Percentiles rank a stretch among this genome's conserved stretches.
Evolutionary conservation across 2,113 vertebrate genomes (phyloP).

Genomic region (Prietella phreatophila): DNA sequence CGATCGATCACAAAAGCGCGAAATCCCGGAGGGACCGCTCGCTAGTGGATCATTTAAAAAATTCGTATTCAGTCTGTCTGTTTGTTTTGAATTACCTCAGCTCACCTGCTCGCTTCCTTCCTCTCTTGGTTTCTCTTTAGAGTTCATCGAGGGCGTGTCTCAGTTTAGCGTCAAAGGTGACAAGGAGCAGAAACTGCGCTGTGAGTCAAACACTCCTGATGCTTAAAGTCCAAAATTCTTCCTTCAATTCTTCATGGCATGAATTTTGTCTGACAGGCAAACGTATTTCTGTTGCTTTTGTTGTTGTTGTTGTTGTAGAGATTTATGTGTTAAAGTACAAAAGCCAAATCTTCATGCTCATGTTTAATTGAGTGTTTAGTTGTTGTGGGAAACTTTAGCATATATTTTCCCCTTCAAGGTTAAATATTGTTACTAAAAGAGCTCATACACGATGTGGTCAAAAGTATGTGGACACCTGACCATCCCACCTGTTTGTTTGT

Average conservation of each 20-base stretch:
- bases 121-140: slow-evolving; percentile 62
- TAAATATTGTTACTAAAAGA: background rate
- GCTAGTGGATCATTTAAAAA: background rate
- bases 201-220: slow-evolving; percentile 85
- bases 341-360: no score
- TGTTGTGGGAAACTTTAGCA: no score
- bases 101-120: background rate
- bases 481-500: no score
- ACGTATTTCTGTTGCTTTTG: background rate
- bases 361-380: no score
- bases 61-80: background rate
- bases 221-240: no score
- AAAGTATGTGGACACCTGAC: no score
- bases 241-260: no score
- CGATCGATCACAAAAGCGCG: no score
- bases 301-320: background rate
- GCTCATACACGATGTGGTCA: background rate
- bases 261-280: no score
- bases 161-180: slow-evolving; percentile 94
- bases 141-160: slow-evolving; percentile 91
- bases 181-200: slow-evolving; percentile 89
- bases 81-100: background rate
- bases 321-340: background rate
- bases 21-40: no score
- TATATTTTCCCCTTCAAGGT: background rate